Evolutionary conservation across 2,797 vertebrate genomes (phyloP).

Genomic region (Lutjanus campechanus): DNA sequence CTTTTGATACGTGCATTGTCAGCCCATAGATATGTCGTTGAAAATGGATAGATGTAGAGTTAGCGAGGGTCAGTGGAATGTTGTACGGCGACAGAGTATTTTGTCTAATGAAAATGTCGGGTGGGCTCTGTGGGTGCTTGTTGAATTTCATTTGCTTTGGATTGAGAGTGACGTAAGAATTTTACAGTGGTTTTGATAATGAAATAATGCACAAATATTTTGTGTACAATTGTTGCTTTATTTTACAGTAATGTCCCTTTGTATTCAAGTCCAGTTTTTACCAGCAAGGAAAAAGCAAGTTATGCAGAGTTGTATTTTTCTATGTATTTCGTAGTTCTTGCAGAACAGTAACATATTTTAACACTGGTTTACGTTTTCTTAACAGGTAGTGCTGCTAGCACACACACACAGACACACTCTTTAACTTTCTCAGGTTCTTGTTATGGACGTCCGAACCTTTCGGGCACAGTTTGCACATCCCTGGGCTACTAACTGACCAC

Average conservation of each 20-base stretch:
- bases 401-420: constrained; percentile 65
- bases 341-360: constrained; percentile 81
- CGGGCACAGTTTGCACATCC: constrained; percentile 82
- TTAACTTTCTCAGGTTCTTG: constrained; percentile 84
- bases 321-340: constrained; percentile 71
- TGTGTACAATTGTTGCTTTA: constrained; percentile 60
- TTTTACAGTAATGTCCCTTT: constrained; percentile 60
- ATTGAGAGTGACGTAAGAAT: constrained; percentile 52
- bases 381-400: constrained; percentile 80
- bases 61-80: constrained; percentile 74
- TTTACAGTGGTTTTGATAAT: constrained; percentile 67
- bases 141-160: constrained; percentile 59
- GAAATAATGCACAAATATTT: constrained; percentile 74
- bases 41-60: constrained; percentile 72
- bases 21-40: constrained; percentile 64
- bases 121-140: constrained; percentile 58
- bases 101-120: constrained; percentile 61
- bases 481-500: constrained; percentile 76
- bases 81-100: constrained; percentile 63
- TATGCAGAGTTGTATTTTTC: constrained; percentile 80
- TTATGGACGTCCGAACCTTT: constrained; percentile 71
- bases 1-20: constrained; percentile 58
- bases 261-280: constrained; percentile 67
- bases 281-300: constrained; percentile 64
- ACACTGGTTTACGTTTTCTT: constrained; percentile 78